Percentiles rank a stretch among this genome's conserved stretches.
Conservation (phyloP, 37 sponge, comb jelly and placozoan species). For the Corticium candelabrum region DNA sequence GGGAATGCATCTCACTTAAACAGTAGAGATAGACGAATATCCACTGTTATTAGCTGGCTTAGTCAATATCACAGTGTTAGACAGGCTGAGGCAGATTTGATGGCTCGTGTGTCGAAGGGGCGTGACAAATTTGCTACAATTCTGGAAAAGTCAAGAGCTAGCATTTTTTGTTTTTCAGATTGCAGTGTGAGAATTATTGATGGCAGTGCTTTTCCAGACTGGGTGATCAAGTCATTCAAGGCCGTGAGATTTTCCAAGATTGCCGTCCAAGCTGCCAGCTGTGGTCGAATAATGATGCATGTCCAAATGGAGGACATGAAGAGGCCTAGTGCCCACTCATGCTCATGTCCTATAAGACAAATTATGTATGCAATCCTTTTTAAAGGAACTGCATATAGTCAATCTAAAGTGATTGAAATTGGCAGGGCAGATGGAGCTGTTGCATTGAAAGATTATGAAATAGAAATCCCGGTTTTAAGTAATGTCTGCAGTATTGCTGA, state of each 20-base stretch:
- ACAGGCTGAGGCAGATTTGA: neutral
- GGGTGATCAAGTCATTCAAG: neutral
- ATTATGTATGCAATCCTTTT: no score
- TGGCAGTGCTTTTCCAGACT: neutral
- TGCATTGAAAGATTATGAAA: no score
- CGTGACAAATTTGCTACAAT: neutral
- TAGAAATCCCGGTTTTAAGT: no score
- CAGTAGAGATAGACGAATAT: neutral
- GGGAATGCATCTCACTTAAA: neutral
- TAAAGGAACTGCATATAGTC: no score
- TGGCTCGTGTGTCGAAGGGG: no score
- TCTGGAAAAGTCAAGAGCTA: neutral
- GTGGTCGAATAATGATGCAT: neutral
- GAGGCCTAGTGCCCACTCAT: neutral
- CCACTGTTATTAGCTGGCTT: neutral
- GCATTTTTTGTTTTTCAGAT: neutral
- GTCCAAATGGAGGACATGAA: neutral
- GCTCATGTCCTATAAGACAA: neutral
- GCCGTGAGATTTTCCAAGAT: neutral
- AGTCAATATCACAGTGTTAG: neutral
- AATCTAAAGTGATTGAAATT: no score
- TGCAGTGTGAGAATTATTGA: neutral
- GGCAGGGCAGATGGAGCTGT: no score
- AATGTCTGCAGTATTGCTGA: no score
- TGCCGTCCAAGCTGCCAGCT: conserved; percentile 3